Evolutionary conservation across 2,797 vertebrate species (phyloP).

Genomic region (Apogon talboti): DNA sequence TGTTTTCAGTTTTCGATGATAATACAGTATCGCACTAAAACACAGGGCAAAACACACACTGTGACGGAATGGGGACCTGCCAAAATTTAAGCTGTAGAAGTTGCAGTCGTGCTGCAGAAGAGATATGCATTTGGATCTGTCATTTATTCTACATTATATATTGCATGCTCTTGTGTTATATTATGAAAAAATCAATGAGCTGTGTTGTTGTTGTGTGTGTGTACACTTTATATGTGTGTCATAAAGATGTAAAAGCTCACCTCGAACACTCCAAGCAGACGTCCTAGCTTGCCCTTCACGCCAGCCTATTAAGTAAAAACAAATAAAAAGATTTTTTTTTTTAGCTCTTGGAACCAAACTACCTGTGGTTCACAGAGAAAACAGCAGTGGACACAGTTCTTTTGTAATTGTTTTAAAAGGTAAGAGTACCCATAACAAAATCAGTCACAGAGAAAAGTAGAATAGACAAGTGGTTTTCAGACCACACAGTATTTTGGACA

Average conservation of each 20-base stretch:
- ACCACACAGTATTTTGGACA: constrained; percentile 1
- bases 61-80: neutral
- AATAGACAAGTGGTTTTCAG: constrained; percentile 11
- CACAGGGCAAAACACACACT: neutral
- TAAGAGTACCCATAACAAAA: neutral
- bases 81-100: too few relatives aligned
- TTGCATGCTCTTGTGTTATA: too few relatives aligned
- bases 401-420: neutral
- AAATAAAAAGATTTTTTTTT: neutral
- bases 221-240: too few relatives aligned
- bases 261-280: constrained; percentile 97
- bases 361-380: neutral
- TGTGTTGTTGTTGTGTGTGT: too few relatives aligned
- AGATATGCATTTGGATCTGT: too few relatives aligned
- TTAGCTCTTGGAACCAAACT: neutral
- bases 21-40: neutral
- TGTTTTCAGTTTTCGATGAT: neutral
- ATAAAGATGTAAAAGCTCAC: constrained; percentile 79
- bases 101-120: too few relatives aligned
- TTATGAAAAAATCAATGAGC: too few relatives aligned
- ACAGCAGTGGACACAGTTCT: constrained; percentile 1
- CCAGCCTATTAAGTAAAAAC: constrained; percentile 86
- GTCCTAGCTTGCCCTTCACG: constrained; percentile 95
- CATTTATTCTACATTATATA: too few relatives aligned
- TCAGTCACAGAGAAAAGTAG: constrained; percentile 6